Base-by-base conservation (phyloP, 2,888 invertebrate genomes). In the Papilio gigon region DNA sequence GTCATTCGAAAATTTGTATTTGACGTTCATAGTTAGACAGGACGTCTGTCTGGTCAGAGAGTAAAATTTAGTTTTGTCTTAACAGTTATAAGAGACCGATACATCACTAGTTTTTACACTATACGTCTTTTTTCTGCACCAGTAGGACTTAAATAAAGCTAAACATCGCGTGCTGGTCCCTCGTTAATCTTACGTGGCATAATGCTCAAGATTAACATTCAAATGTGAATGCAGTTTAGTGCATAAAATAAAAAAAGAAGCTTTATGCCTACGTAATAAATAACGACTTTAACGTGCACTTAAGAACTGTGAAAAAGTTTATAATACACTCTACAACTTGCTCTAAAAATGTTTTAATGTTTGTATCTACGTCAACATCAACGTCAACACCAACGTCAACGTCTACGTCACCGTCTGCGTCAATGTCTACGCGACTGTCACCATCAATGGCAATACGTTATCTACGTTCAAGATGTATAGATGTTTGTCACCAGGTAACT, bases 201-300 rank as follows among this genome's bases (percentile, higher is more conserved):
- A 66, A 66, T 60, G 66, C 66, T 66, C 60, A 66, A 60, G 60
- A 66, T 66, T 66, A 60, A 66, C 66, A 66, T 66, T 66, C 59
- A 66, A 66, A 66, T 66, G 66, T 27, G 60, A 60, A 59, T 66
- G 66, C 66, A 66, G 35, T 59, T 66, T 40, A 65, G 40, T 58
- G 44, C 42, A 56, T 40, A 17, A 30, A 65, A 56, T 58, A 58
- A 56, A 65, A 33, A 30, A 44, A 6, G 11, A 40, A 17, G 9
- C 27, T 27, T 22, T 6, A n/a, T 50, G 27, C 50, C 50, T 30
- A 53, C 53, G n/a, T 53, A 9, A 56, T 56, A 56, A 56, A 56
- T 56, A 30, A 56, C 53, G 6, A 8, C 17, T 42, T 42, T 40
- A n/a, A n/a, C 0, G n/a, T 50, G 6, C 1, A 50, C 25, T 14